Evolutionary conservation across 2,113 vertebrate genomes (phyloP), one percentile per base, ranked within the genome.

Genomic region (Neolamprologus toae): DNA sequence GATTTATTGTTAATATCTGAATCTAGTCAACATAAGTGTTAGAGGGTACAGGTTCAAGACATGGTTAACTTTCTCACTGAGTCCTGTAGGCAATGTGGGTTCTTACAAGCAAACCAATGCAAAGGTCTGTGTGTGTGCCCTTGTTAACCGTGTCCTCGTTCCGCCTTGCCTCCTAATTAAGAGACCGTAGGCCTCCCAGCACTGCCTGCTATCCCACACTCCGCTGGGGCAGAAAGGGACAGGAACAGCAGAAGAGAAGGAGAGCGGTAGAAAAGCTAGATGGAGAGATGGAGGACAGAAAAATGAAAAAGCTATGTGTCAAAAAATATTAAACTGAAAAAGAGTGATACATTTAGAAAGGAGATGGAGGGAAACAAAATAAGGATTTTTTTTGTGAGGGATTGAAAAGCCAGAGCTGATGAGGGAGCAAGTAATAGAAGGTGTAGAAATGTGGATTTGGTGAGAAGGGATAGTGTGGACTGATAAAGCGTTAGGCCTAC

Each of bases 141-240:
- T 95, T 92, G 94, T 94, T 95, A 95, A 91, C 91, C 35, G 86
- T 94, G 92, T 91, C 94, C 94, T 94, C 90, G 86, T 95, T 96
- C 92, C 81, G 76, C 92, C 85, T 91, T 93, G 92, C 88, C 93
- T 94, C 93, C 93, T 96, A 96, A 96, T 95, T 95, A 96, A 95
- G 93, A 91, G 92, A 86, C 92, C 83, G 35, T 86, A 83, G 94
- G 91, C 92, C 92, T 94, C 85, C 68, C 83, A 93, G 94, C 87
- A 78, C 88, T 80, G 89, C 91, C 83, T 89, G 84, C 90, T 88
- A 91, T 90, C 91, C 87, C 82, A 86, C 89, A 91, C 84, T 93
- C 91, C 90, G 91, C 84, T 88, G 94, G 88, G 91, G 90, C 83
- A 92, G 89, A 86, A 89, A 92, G 85, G 88, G 86, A 91, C 85